These are phyloP conservation scores for Plecotus auritus DNA, from an alignment of 2,113 vertebrate genomes.

Conservation along the genomic window DNA sequence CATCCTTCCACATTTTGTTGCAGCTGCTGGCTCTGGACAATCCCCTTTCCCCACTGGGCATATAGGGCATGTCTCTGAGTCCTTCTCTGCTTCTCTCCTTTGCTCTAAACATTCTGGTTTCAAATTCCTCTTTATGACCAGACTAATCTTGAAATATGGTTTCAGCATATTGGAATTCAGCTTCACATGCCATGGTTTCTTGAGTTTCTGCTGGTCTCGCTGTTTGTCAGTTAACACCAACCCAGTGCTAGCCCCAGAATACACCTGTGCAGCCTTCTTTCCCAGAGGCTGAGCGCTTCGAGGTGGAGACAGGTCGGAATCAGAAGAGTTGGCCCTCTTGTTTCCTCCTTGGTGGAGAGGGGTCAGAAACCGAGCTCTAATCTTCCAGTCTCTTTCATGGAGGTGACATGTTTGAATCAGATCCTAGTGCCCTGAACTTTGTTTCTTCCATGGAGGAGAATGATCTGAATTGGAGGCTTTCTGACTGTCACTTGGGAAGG, in stretches of 20 bases:
- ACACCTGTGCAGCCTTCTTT: slow-evolving; percentile 76
- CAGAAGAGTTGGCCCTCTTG: slow-evolving; percentile 69
- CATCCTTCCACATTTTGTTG: slow-evolving; percentile 91
- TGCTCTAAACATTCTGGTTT: slow-evolving; percentile 87
- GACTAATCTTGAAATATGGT: slow-evolving; percentile 92
- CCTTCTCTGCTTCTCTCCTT: slow-evolving; percentile 83
- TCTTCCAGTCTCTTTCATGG: slow-evolving; percentile 52
- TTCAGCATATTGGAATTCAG: slow-evolving; percentile 85
- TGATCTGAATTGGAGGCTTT: slow-evolving; percentile 68
- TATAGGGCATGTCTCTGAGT: slow-evolving; percentile 90
- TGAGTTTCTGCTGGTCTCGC: slow-evolving; percentile 88
- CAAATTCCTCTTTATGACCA: slow-evolving; percentile 88
- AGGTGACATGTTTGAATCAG: slow-evolving; percentile 76
- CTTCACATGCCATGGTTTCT: slow-evolving; percentile 85
- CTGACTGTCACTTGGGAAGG: not conserved
- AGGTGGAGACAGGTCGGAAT: slow-evolving; percentile 75
- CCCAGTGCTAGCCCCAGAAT: slow-evolving; percentile 87
- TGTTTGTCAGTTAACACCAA: slow-evolving; percentile 88
- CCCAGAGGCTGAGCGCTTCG: slow-evolving; percentile 38
- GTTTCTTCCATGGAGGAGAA: slow-evolving; percentile 65
- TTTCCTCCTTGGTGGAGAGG: slow-evolving; percentile 77
- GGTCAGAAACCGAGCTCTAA: slow-evolving; percentile 75
- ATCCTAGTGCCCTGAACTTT: not conserved
- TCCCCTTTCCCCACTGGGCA: slow-evolving; percentile 92
- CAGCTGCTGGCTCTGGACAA: slow-evolving; percentile 89